Base-by-base conservation (phyloP, 2,888 invertebrate species). In the Agriopis leucophaearia region DNA sequence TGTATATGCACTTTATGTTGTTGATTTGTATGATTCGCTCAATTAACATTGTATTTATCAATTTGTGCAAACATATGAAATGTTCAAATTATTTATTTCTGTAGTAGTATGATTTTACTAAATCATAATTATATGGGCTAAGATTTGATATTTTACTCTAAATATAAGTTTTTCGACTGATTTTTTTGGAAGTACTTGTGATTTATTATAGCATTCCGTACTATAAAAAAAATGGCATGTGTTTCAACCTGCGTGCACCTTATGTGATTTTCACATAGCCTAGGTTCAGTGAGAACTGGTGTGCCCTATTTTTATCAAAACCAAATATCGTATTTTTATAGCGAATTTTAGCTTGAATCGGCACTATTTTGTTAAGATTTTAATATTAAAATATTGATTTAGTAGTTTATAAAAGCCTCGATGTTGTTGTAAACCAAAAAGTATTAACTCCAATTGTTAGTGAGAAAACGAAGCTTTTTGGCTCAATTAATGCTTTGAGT, bases 321-420 rank as follows among this genome's bases (percentile, higher is more conserved):
- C 44, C 13, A 38, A 58, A 48, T 47, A 38, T 44, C 7, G 16
- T 59, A 59, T 59, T 59, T 59, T 59, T 59, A 42, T 59, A 59
- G 8, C n/a, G n/a, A 61, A 52, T 42, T 44, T 59, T 40, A n/a
- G 48, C 45, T 45, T 45, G 42, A 27, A 42, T 42, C 27, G 42
- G 9, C 55, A 18, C 42, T 44, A 55, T 55, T 55, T 13, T 27
- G 7, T 18, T 55, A 42, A 42, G 55, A 55, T 27, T 42, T 13
- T 27, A 27, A 27, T 42, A 27, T 27, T 55, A 16, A 18, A 51
- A 16, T 36, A 36, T 35, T 2, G 36, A 52, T 52, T 18, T 42
- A 27, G n/a, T 40, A 18, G 42, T 13, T 55, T 18, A 15, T 54
- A 18, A 12, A 40, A 18, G 55, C 18, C 55, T 55, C 42, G 8